Evolutionary conservation across 2,797 vertebrate species (phyloP).

Genomic region (Ptychobarbus kaznakovi): DNA sequence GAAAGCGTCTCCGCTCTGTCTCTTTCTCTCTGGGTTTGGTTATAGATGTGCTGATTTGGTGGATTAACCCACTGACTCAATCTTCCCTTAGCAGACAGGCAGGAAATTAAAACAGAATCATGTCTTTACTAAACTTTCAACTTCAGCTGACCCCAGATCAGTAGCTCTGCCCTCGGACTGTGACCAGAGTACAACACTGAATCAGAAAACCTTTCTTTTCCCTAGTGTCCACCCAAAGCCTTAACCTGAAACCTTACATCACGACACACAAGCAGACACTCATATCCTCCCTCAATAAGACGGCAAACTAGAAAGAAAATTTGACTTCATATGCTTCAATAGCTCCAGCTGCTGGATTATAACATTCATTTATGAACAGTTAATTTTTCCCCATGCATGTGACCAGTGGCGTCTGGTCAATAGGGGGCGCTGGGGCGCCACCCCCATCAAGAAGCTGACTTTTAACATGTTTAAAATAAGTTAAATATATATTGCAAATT

Average conservation of each 20-base stretch:
- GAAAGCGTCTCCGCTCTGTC: constrained; percentile 14
- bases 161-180: constrained; percentile 15
- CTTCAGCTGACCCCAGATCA: constrained; percentile 40
- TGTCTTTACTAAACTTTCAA: constrained; percentile 35
- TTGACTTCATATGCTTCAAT: neutral
- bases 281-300: neutral
- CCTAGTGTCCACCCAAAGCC: constrained; percentile 34
- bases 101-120: constrained; percentile 52
- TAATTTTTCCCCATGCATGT: neutral
- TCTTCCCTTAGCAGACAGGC: constrained; percentile 24
- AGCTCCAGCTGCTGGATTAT: neutral
- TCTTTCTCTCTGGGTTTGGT: constrained; percentile 13
- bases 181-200: neutral
- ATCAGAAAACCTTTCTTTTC: constrained; percentile 24
- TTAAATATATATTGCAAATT: too few species aligned
- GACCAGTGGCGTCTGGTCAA: too few species aligned
- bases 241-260: constrained; percentile 26
- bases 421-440: too few species aligned
- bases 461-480: too few species aligned
- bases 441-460: too few species aligned
- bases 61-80: constrained; percentile 36
- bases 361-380: neutral
- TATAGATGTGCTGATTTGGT: constrained; percentile 29
- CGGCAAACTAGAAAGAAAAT: neutral
- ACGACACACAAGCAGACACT: constrained; percentile 8